Evolutionary conservation across 2,888 invertebrate species (phyloP).

Genomic region (Tryphoninae sp.): DNA sequence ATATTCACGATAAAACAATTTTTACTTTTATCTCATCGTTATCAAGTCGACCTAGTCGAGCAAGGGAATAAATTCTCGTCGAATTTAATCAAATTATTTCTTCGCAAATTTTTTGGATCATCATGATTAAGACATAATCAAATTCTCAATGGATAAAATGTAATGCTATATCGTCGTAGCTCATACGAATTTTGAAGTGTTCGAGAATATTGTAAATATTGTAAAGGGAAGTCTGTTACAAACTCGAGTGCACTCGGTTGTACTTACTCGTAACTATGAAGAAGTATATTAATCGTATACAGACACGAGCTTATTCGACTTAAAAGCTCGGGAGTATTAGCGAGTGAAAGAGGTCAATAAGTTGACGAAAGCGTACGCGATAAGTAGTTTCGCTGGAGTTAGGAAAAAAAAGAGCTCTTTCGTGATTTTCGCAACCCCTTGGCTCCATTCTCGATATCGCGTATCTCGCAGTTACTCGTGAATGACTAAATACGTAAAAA

Average conservation of each 20-base stretch:
- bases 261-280: not conserved
- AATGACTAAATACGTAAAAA: not conserved
- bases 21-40: no score
- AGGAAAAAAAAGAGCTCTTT: slow-evolving; percentile 37
- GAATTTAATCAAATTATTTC: not conserved
- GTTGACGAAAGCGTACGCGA: slow-evolving; percentile 46
- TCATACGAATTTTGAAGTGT: slow-evolving; percentile 29
- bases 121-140: slow-evolving; percentile 25
- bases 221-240: slow-evolving; percentile 49
- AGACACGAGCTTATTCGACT: not conserved
- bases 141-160: slow-evolving; percentile 38
- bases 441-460: not conserved
- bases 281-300: not conserved
- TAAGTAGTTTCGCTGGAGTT: slow-evolving; percentile 61
- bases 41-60: no score
- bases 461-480: no score
- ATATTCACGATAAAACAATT: no score
- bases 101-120: slow-evolving; percentile 17
- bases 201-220: slow-evolving; percentile 27
- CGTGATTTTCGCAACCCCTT: not conserved
- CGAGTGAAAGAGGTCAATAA: slow-evolving; percentile 62
- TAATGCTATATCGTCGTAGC: slow-evolving; percentile 42
- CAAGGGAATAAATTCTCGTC: no score
- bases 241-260: slow-evolving; percentile 48
- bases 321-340: not conserved